phyloP scores from a whole-genome alignment of 53 echinoderm and acorn worm species.

The Pentamera pediparva region DNA sequence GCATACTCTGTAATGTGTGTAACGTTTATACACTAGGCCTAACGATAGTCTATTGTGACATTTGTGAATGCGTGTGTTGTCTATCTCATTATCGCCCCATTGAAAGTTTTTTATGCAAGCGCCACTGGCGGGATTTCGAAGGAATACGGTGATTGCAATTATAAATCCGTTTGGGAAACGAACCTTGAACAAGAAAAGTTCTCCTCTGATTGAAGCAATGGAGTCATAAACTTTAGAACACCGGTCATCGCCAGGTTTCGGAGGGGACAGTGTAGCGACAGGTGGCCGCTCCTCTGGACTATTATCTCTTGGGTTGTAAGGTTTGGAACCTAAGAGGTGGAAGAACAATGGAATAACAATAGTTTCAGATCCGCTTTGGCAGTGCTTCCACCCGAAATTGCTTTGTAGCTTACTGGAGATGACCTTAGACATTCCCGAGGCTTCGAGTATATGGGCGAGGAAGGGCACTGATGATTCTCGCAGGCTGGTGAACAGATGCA shows the following conservation, averaged over 20 bases:
- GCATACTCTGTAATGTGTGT: background rate
- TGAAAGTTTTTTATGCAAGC: too few relatives aligned
- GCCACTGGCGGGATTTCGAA: too few relatives aligned
- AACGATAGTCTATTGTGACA: background rate
- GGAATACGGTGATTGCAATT: too few relatives aligned
- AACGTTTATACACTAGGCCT: background rate
- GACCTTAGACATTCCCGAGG: too few relatives aligned
- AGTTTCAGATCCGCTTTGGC: too few relatives aligned
- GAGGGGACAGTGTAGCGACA: constrained; percentile 11
- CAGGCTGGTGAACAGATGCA: too few relatives aligned
- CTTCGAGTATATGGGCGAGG: background rate
- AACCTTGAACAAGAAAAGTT: constrained; percentile 88
- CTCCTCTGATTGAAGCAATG: constrained; percentile 62
- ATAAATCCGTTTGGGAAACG: background rate
- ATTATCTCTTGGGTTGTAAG: constrained; percentile 36
- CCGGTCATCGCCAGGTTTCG: constrained; percentile 43
- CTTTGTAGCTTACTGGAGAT: too few relatives aligned
- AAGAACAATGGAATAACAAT: background rate
- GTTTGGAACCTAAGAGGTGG: constrained; percentile 38
- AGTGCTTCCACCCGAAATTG: too few relatives aligned
- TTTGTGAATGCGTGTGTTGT: too few relatives aligned
- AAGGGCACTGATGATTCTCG: too few relatives aligned
- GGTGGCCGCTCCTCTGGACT: constrained; percentile 34
- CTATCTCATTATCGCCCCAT: too few relatives aligned
- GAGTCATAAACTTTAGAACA: constrained; percentile 81